These are phyloP conservation scores for Coregonus clupeaformis DNA, from an alignment of 2,113 vertebrate genomes.

Conservation along the genomic window DNA sequence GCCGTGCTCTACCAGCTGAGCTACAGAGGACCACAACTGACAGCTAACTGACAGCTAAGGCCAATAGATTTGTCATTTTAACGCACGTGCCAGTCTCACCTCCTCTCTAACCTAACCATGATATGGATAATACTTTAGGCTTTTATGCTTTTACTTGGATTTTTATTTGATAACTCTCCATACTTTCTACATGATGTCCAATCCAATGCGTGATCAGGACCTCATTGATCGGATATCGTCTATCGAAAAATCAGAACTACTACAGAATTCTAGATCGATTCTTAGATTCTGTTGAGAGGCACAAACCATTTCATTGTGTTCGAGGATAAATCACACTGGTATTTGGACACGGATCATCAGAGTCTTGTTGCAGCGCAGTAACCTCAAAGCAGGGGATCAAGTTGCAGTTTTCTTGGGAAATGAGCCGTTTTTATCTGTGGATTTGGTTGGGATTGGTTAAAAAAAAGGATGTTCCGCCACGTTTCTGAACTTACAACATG, in stretches of 20 bases:
- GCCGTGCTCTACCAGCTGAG: no score
- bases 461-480: conserved; percentile 60
- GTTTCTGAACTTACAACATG: conserved; percentile 63
- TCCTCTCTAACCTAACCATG: no score
- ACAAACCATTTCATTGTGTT: conserved; percentile 62
- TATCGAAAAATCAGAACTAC: neutral
- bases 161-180: conserved; percentile 34
- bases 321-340: conserved; percentile 52
- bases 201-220: no score
- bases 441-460: no score
- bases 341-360: conserved; percentile 54
- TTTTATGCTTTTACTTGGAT: no score
- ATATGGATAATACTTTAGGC: no score
- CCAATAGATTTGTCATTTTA: no score
- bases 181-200: conserved; percentile 69
- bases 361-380: conserved; percentile 22
- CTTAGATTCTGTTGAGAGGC: conserved; percentile 41
- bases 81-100: no score
- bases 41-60: no score
- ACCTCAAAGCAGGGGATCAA: conserved; percentile 43
- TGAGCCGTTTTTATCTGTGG: no score
- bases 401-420: conserved; percentile 46
- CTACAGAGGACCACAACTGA: no score
- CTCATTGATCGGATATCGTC: no score
- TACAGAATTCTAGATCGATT: conserved; percentile 50